These are phyloP conservation scores for Fulmarus glacialis DNA, from an alignment of 2,113 vertebrate genomes.

Conservation along the genomic window DNA sequence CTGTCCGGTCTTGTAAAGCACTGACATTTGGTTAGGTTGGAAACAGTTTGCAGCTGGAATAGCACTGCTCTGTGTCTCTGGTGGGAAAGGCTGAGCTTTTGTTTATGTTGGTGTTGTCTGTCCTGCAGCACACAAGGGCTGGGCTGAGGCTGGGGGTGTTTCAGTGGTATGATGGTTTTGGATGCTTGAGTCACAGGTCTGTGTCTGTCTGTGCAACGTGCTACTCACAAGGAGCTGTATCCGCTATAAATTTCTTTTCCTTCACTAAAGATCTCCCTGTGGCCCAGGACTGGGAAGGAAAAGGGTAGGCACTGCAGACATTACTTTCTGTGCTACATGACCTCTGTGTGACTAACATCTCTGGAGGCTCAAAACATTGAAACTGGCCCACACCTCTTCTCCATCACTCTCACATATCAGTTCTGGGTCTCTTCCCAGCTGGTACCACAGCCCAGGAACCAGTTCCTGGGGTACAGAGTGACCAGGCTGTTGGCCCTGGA, in stretches of 20 bases:
- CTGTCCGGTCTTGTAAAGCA: background rate
- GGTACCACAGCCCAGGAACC: background rate
- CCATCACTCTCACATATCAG: rapidly evolving
- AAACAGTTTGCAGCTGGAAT: background rate
- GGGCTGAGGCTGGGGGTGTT: background rate
- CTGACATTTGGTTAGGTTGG: background rate
- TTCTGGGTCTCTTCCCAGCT: background rate
- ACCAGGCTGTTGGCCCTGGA: background rate
- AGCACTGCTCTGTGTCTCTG: background rate
- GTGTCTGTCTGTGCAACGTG: background rate
- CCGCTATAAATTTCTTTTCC: background rate
- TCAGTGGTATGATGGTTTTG: background rate
- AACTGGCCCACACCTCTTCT: background rate
- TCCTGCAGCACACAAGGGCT: background rate
- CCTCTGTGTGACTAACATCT: background rate
- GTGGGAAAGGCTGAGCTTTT: slow-evolving; percentile 15
- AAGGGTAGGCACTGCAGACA: background rate
- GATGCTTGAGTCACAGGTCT: background rate
- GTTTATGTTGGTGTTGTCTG: background rate
- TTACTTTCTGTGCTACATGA: background rate
- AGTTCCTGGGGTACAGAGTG: background rate
- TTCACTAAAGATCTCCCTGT: background rate
- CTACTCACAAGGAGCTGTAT: background rate
- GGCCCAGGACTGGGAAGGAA: background rate
- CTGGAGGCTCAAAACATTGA: background rate